These are phyloP conservation scores for Sorex fumeus DNA, from an alignment of 2,113 vertebrate genomes.

Conservation along the genomic window DNA sequence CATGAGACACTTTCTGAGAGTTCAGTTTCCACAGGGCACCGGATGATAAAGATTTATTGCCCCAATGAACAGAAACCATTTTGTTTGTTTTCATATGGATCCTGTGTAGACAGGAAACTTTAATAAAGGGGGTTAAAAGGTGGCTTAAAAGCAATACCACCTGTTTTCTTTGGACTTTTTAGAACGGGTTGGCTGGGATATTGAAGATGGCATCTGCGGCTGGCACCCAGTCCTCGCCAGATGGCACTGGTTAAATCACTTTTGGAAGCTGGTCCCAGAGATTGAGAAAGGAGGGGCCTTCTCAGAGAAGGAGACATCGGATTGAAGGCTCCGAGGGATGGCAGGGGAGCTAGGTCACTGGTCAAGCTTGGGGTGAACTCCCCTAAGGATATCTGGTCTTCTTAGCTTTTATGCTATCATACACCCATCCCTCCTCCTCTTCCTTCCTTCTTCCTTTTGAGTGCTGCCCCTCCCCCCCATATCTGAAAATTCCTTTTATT, in stretches of 20 bases:
- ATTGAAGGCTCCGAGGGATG: neutral
- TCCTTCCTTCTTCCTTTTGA: neutral
- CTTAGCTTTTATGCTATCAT: neutral
- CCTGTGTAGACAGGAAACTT: conserved; percentile 12
- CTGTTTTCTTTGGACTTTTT: conserved; percentile 19
- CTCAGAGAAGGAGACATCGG: neutral
- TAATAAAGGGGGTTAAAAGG: neutral
- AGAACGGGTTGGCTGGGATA: neutral
- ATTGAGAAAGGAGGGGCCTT: neutral
- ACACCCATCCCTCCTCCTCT: neutral
- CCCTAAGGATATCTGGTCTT: neutral
- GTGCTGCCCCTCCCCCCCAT: no score
- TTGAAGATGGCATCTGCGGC: neutral
- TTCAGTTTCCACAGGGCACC: neutral
- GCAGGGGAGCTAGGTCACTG: neutral
- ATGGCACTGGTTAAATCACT: neutral
- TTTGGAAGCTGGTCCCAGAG: neutral
- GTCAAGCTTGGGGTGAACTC: no score
- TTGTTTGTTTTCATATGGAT: neutral
- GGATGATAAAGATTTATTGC: neutral
- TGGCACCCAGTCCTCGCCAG: neutral
- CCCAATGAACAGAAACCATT: neutral
- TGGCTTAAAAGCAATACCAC: conserved; percentile 8
- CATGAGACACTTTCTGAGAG: neutral
- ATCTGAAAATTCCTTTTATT: neutral